These are phyloP conservation scores for Teleiodes luculella DNA, from an alignment of 2,888 invertebrate genomes.

Conservation along the genomic window DNA sequence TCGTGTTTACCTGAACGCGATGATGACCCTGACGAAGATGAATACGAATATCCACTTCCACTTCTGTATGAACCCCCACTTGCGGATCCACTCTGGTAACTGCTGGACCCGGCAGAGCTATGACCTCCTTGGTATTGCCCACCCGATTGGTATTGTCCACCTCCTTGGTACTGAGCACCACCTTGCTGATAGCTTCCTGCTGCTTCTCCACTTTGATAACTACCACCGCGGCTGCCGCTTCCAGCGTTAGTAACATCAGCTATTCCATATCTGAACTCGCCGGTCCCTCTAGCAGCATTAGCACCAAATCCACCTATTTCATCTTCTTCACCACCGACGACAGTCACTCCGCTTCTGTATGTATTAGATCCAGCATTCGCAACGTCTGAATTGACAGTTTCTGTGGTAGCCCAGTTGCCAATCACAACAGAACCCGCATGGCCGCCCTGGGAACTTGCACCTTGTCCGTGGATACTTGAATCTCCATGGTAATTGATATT, in stretches of 20 bases:
- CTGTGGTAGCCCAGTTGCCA: constrained; percentile 67
- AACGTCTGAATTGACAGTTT: constrained; percentile 67
- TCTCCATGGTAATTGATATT: constrained; percentile 7
- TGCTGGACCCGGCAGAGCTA: constrained; percentile 22
- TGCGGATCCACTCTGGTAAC: not conserved
- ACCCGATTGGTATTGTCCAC: too few species aligned
- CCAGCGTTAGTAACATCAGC: constrained; percentile 53
- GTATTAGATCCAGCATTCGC: constrained; percentile 63
- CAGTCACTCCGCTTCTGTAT: constrained; percentile 53
- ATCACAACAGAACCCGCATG: constrained; percentile 41
- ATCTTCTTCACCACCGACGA: constrained; percentile 63
- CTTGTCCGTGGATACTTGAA: constrained; percentile 25
- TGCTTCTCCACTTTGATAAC: constrained; percentile 25
- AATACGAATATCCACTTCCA: constrained; percentile 56
- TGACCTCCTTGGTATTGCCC: constrained; percentile 24
- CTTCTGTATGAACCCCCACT: constrained; percentile 8
- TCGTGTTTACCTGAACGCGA: constrained; percentile 50
- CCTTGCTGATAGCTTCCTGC: constrained; percentile 21
- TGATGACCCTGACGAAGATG: constrained; percentile 28
- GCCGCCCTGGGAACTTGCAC: constrained; percentile 22
- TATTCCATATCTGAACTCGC: constrained; percentile 63
- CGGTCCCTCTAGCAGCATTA: constrained; percentile 57
- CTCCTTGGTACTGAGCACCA: constrained; percentile 22
- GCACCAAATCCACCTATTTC: constrained; percentile 62
- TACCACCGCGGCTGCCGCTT: constrained; percentile 22